Percentiles rank a stretch among this genome's conserved stretches.
These are phyloP conservation scores for Phoeniculus purpureus DNA, from an alignment of 2,797 vertebrate species.

Conservation along the genomic window DNA sequence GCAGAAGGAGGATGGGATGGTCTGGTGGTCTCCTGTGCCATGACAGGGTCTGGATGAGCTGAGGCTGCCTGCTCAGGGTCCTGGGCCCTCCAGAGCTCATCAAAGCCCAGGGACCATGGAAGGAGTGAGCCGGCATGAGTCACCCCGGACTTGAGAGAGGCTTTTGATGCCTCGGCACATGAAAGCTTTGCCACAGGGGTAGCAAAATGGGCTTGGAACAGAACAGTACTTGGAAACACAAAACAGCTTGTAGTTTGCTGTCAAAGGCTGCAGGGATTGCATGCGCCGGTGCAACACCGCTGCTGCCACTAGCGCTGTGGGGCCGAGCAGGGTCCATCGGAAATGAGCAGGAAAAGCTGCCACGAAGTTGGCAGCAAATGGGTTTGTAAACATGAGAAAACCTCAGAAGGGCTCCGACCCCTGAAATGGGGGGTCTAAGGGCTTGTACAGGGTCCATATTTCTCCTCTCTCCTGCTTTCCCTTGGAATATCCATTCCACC, in stretches of 20 bases:
- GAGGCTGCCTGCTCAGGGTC: too few species aligned
- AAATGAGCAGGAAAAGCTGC: not conserved
- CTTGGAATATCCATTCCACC: rapidly evolving
- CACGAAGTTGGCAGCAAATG: not conserved
- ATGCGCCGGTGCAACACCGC: not conserved
- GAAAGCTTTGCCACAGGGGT: conserved; percentile 23
- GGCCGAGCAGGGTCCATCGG: not conserved
- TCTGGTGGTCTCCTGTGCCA: not conserved
- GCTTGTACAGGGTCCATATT: not conserved
- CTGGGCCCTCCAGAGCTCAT: not conserved
- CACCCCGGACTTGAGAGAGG: conserved; percentile 19
- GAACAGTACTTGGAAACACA: not conserved
- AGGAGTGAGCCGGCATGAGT: not conserved
- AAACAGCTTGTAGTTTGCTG: not conserved
- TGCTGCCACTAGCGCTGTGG: not conserved
- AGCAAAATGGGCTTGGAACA: not conserved
- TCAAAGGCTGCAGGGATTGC: not conserved
- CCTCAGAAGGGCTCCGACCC: not conserved
- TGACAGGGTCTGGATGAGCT: not conserved
- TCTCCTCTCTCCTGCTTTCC: not conserved
- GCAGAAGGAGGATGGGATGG: not conserved
- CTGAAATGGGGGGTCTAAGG: not conserved
- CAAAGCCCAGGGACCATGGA: not conserved
- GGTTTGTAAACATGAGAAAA: not conserved
- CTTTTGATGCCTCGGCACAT: conserved; percentile 32